Evolutionary conservation across 2,797 vertebrate genomes (phyloP), one percentile per base, ranked within the genome.

Genomic region (Natrix natrix): DNA sequence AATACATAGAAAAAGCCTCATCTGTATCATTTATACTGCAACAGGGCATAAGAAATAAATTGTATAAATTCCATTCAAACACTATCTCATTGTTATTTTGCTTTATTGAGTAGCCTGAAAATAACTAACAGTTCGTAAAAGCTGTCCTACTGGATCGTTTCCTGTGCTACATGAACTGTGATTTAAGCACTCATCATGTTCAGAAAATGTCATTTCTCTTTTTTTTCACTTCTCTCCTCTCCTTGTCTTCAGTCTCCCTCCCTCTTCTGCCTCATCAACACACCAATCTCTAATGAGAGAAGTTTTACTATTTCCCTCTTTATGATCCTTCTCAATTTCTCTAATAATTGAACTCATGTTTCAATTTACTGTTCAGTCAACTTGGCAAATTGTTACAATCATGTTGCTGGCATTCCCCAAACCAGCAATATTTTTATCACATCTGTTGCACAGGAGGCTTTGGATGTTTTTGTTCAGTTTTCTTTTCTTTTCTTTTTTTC

Each of bases 381-480:
- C 63, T 8, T 60, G 57, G 88, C 92, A 55, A 63, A 86, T 87
- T 43, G 66, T 37, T 90, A n/a, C 14, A 86, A 63, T 56, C 26
- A 90, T 28, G 52, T 22, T 86, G 43, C 13, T 56, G 37, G 20
- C 20, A 22, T 89, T 83, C 13, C 59, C 91, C 56, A 69, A 69
- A 86, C 55, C 1, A 8, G 17, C 59, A 48, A 28, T 63, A 24
- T 83, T 86, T 92, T 61, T 32, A 14, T 92, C 78, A 66, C 74
- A 92, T 92, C 88, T 92, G 74, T 60, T 90, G n/a, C 28, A 43
- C 74, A 66, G 32, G 59, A 92, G 90, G n/a, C 43, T 86, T 90
- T 54, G 57, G 61, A 22, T 63, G 48, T 90, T 92, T 11, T 89
- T 20, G 10, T 60, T 90, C 86, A 57, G 22, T 48, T 59, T 59